These are phyloP conservation scores for Anseranas semipalmata DNA, from an alignment of 2,113 vertebrate genomes.

Conservation along the genomic window DNA sequence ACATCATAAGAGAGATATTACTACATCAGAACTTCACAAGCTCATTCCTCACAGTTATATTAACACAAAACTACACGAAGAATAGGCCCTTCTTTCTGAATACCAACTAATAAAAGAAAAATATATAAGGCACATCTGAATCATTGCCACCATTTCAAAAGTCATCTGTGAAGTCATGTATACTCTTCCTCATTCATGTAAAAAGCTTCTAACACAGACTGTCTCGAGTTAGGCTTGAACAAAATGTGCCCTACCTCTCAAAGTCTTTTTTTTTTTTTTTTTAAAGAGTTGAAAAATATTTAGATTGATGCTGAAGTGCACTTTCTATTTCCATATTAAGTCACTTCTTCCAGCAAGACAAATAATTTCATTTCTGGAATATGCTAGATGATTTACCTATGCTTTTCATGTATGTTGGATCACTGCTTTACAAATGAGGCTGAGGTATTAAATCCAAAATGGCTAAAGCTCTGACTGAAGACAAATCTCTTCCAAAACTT, in stretches of 20 bases:
- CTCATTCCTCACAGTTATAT: neutral
- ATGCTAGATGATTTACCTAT: neutral
- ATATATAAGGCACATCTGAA: neutral
- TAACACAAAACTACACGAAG: neutral
- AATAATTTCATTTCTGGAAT: neutral
- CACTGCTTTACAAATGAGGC: neutral
- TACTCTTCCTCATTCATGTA: neutral
- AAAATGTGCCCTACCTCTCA: neutral
- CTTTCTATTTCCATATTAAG: neutral
- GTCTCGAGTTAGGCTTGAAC: neutral
- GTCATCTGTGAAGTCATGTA: neutral
- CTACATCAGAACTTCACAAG: neutral
- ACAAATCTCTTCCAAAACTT: slow-evolving; percentile 20
- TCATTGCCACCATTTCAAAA: neutral
- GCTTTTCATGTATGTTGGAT: neutral
- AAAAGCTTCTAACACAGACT: neutral
- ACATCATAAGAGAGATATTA: neutral
- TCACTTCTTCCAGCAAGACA: neutral
- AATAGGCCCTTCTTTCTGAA: neutral
- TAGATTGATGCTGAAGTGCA: neutral
- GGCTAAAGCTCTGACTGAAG: accelerated
- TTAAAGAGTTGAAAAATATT: neutral
- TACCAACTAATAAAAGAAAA: neutral
- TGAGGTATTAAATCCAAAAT: neutral
- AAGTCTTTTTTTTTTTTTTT: neutral